Evolutionary conservation across 2,888 invertebrate species (phyloP).

Genomic region (Tolmerus cingulatus): DNA sequence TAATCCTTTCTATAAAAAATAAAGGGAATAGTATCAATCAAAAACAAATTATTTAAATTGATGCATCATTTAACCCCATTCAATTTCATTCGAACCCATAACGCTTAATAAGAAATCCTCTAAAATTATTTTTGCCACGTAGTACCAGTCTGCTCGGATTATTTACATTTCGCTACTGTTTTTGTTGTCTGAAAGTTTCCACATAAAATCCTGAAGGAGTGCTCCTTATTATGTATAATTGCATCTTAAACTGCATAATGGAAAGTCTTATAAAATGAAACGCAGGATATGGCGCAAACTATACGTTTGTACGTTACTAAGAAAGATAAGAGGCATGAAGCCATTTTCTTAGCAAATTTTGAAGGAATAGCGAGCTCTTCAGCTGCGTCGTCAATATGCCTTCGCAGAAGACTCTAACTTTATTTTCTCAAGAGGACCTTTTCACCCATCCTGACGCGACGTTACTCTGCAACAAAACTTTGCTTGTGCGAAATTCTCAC

Average conservation of each 20-base stretch:
- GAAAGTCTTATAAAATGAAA: not conserved
- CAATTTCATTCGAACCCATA: too few relatives aligned
- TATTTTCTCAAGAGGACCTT: not conserved
- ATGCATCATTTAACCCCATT: too few relatives aligned
- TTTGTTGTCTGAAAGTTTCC: not conserved
- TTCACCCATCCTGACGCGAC: not conserved
- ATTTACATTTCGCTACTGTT: too few relatives aligned
- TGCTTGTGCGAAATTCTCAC: not conserved
- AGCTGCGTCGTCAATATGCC: not conserved
- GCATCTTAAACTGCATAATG: not conserved
- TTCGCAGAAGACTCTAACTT: not conserved
- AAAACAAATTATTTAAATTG: too few relatives aligned
- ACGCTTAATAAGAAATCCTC: too few relatives aligned
- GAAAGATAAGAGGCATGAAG: not conserved
- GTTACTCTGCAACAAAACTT: not conserved
- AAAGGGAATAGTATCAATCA: too few relatives aligned
- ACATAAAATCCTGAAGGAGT: not conserved
- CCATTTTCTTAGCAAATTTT: not conserved
- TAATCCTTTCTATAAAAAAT: too few relatives aligned
- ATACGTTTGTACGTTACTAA: not conserved
- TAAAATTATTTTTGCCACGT: too few relatives aligned
- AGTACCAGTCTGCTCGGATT: too few relatives aligned
- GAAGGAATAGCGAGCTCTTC: not conserved
- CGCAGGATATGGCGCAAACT: not conserved
- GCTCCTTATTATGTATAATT: not conserved